A percentile compares a stretch with the other conserved stretches of the same genome.
Evolutionary conservation across 2,113 vertebrate genomes (phyloP).

Genomic region (Salminus brasiliensis): DNA sequence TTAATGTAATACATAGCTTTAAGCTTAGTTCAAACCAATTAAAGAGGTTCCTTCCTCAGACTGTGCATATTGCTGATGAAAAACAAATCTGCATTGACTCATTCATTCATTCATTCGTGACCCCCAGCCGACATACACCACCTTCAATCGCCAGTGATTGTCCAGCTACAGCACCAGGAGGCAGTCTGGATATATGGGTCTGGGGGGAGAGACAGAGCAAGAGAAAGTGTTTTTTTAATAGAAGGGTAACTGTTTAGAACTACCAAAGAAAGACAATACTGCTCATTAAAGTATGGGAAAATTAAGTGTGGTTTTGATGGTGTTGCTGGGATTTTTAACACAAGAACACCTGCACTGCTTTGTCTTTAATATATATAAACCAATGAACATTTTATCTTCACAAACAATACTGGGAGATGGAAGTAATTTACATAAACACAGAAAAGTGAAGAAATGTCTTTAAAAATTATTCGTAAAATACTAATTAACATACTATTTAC

Average conservation of each 20-base stretch:
- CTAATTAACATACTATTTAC: no score
- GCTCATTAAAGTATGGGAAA: background rate
- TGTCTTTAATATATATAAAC: no score
- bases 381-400: no score
- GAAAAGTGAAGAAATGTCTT: no score
- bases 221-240: background rate
- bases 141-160: conserved; percentile 99
- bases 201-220: conserved; percentile 64
- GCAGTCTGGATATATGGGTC: conserved; percentile 98
- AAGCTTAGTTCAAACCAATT: background rate
- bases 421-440: no score
- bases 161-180: conserved; percentile 92
- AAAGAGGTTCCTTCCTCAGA: no score
- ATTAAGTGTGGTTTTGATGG: background rate
- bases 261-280: background rate
- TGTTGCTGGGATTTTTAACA: background rate
- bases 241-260: background rate
- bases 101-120: conserved; percentile 77
- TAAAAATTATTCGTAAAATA: no score
- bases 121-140: conserved; percentile 93
- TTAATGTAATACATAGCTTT: background rate
- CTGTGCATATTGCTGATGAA: conserved; percentile 40
- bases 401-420: no score
- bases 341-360: no score
- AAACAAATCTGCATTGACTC: conserved; percentile 15